Evolutionary conservation across 2,113 vertebrate genomes (phyloP), one percentile per base, ranked within the genome.

Genomic region (Oncorhynchus gorbuscha): DNA sequence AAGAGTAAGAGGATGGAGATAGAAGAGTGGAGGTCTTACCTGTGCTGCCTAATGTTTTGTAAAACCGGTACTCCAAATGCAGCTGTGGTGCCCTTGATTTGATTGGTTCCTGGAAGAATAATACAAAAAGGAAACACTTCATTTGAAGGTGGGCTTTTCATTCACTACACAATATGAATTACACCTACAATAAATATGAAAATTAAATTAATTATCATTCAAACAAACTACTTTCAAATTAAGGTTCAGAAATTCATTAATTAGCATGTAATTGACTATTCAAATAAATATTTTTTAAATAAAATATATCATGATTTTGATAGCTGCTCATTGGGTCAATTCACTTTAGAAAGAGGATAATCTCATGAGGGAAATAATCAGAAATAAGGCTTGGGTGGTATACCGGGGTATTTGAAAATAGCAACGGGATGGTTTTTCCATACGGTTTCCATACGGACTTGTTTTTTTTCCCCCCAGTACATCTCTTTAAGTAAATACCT

Each of bases 31-130:
- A 11, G 49, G 26, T n/a, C 92, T 94, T 87, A 96, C 95, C 95
- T 1, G 93, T 79, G 82, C 91, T 94, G 81, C 95, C 95, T 14
- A 96, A 94, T 39, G 96, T 95, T 81, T 96, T 96, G 88, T 96
- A 96, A 93, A 96, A 96, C 83, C 95, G 94, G 90, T 96, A 96
- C 72, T 96, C 95, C 92, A 96, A 91, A 89, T 96, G 95, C 78
- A 96, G 95, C 77, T 96, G 95, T 64, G 95, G 95, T 35, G 95
- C 95, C 65, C 95, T 93, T 12, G 95, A 96, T 86, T 96, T 96
- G 86, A 96, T 94, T 87, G 95, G 95, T 93, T 96, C 95, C 95
- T 96, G 84, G 66, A 91, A 3, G 77, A 81, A 81, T 84, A 39
- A 79, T 76, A 64, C 9, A 84, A 71, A 59, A 59, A 39, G 30